Evolutionary conservation across 2,797 vertebrate genomes (phyloP).

Genomic region (Esox lucius): DNA sequence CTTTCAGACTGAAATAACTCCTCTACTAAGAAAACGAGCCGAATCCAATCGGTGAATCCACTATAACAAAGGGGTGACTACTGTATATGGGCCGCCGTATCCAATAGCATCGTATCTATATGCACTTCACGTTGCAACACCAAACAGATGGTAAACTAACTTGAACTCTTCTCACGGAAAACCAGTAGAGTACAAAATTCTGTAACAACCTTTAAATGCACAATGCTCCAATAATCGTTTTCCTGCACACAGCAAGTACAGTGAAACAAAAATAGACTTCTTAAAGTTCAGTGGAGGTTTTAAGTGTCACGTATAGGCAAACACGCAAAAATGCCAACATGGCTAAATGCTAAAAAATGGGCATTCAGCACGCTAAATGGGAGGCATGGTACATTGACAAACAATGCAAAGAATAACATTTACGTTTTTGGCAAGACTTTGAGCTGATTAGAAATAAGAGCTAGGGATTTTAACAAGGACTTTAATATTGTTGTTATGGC

Average conservation of each 20-base stretch:
- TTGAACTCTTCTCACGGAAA: slow-evolving; percentile 26
- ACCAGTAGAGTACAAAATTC: slow-evolving; percentile 37
- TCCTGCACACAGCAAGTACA: not conserved
- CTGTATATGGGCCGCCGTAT: slow-evolving; percentile 43
- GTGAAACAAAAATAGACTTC: slow-evolving; percentile 8
- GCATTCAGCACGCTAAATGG: not conserved
- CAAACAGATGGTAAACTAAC: slow-evolving; percentile 29
- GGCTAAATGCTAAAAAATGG: not conserved
- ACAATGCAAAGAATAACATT: not conserved
- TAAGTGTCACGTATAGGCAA: not conserved
- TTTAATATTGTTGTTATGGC: not conserved
- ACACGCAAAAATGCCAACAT: not conserved
- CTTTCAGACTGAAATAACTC: not conserved
- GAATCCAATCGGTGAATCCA: slow-evolving; percentile 24
- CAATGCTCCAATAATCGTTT: slow-evolving; percentile 44
- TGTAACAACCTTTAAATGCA: slow-evolving; percentile 51
- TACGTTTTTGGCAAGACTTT: not conserved
- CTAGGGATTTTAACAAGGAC: not conserved
- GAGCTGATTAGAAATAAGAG: not conserved
- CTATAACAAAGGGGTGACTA: slow-evolving; percentile 12
- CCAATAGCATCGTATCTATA: slow-evolving; percentile 16
- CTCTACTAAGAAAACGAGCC: slow-evolving; percentile 1
- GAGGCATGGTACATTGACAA: not conserved
- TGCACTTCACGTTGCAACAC: slow-evolving; percentile 23
- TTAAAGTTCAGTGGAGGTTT: slow-evolving; percentile 13